Evolutionary conservation across 2,113 vertebrate species (phyloP).

Genomic region (Reinhardtius hippoglossoides): DNA sequence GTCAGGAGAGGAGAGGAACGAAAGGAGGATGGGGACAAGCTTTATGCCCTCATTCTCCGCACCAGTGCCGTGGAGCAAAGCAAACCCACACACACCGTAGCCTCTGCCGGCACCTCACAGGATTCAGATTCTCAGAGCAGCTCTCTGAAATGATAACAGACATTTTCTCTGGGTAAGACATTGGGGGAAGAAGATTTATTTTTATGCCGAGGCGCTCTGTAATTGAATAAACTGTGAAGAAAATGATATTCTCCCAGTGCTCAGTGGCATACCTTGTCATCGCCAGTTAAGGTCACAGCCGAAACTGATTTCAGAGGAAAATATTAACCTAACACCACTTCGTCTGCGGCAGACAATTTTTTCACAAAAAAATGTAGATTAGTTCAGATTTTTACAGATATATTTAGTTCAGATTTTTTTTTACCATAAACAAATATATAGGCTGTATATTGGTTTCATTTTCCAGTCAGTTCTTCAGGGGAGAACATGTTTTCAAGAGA

Average conservation of each 20-base stretch:
- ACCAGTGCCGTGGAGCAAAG: constrained; percentile 47
- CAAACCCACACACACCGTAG: constrained; percentile 31
- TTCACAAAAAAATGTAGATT: constrained; percentile 29
- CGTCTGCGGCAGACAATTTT: constrained; percentile 24
- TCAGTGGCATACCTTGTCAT: constrained; percentile 39
- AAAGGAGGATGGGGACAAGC: constrained; percentile 29
- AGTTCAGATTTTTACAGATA: constrained; percentile 32
- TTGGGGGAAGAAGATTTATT: constrained; percentile 40
- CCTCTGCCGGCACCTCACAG: constrained; percentile 7
- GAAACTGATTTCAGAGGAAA: constrained; percentile 41
- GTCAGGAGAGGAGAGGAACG: constrained; percentile 54
- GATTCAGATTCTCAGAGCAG: constrained; percentile 33
- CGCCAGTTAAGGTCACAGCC: constrained; percentile 41
- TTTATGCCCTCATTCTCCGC: constrained; percentile 51
- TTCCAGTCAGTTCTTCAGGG: constrained; percentile 21
- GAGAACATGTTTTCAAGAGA: constrained; percentile 40
- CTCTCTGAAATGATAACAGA: constrained; percentile 48
- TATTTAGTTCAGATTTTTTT: constrained; percentile 13
- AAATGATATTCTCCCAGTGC: constrained; percentile 49
- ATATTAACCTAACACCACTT: constrained; percentile 42
- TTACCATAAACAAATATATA: neutral
- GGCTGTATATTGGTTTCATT: constrained; percentile 44
- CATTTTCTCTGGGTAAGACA: constrained; percentile 47
- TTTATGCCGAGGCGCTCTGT: constrained; percentile 38
- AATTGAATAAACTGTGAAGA: constrained; percentile 65